Evolutionary conservation across 2,113 vertebrate species (phyloP), one percentile per base, ranked within the genome.

Genomic region (Ellobius talpinus): DNA sequence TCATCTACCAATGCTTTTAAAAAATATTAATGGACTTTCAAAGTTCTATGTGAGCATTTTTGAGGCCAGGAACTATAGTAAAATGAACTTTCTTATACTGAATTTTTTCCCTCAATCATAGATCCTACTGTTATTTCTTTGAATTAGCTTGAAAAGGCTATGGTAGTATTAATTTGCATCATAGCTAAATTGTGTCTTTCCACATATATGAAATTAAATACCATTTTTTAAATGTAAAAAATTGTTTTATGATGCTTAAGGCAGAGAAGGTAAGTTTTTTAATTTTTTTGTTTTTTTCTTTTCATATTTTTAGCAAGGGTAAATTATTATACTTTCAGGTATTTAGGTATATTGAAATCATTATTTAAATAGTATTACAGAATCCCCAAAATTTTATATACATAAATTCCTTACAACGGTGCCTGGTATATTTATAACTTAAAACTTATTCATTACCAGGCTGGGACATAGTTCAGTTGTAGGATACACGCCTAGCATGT

Each of bases 81-180:
- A 81, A 94, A 76, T 66, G 36, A 84, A 81, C 36, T 68, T 87
- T 47, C 31, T 87, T 47, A 50, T 7, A 66, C 31, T 87, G 42
- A 68, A 6, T 47, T 50, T 50, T 85, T 7, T 10, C 11, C 17
- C 70, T 90, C 52, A 87, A 33, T 68, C 68, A 55, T 92, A 65
- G 70, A 90, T 89, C 65, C 95, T 92, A 19, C 13, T 61, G 26
- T 72, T 86, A 87, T 90, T 96, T 68, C 33, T 96, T 95, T 87
- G 21, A 85, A 70, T 95, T 90, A 88, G 90, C 26, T 36, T 85
- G 55, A 66, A 90, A 90, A 90, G 45, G 63, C 36, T 91, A 77
- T 21, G 45, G 61, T 36, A 79, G 10, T 76, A 1, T 87, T 66
- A 45, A 72, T 95, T 88, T 74, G 14, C 79, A 66, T 92, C 87